phyloP scores from a whole-genome alignment of 2,797 vertebrate species.

The Philypnodon macrostomus region DNA sequence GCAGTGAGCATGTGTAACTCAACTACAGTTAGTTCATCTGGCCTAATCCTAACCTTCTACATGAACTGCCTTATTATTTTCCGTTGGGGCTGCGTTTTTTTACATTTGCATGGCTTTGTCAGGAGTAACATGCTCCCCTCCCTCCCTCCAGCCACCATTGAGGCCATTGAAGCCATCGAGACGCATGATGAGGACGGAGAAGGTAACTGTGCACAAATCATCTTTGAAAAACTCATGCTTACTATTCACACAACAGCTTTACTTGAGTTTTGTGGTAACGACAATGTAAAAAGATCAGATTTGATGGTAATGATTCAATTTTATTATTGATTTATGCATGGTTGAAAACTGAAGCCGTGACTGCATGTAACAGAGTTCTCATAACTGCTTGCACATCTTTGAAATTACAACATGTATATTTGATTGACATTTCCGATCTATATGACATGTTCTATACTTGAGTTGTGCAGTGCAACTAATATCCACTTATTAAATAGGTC shows the following conservation, averaged over 20 bases:
- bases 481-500: no score
- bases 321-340: no score
- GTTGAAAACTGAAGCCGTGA: background rate
- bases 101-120: constrained; percentile 80
- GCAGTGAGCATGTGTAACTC: constrained; percentile 55
- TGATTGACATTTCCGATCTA: no score
- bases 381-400: background rate
- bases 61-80: constrained; percentile 34
- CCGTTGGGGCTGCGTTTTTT: constrained; percentile 64
- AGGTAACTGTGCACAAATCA: constrained; percentile 73
- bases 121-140: constrained; percentile 78
- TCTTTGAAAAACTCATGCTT: constrained; percentile 8
- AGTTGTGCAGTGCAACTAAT: no score
- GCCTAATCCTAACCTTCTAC: constrained; percentile 53
- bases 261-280: background rate
- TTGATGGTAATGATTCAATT: no score
- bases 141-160: constrained; percentile 82
- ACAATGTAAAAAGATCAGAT: no score
- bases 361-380: background rate
- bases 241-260: background rate
- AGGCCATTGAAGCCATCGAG: constrained; percentile 87
- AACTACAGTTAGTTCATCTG: constrained; percentile 38
- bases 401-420: no score
- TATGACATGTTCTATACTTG: no score
- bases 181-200: constrained; percentile 76